phyloP scores from a whole-genome alignment of 1,140 invertebrate genomes.

The Drosophila hydei region DNA sequence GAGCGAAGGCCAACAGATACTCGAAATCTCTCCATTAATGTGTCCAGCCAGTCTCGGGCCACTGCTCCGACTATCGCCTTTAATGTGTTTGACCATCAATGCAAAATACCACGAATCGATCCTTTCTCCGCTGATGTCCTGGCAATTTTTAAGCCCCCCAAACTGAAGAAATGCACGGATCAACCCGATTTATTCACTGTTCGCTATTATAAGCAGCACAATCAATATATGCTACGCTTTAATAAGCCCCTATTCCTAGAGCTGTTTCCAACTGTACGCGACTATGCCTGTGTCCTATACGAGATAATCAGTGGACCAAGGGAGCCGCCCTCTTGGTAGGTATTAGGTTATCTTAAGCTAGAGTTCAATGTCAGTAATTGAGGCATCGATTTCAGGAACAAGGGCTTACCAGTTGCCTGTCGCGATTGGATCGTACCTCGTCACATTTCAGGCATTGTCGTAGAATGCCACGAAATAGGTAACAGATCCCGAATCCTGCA shows the following conservation, averaged over 20 bases:
- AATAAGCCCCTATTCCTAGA: conserved; percentile 55
- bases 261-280: conserved; percentile 14
- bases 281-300: conserved; percentile 21
- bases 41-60: no score
- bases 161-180: conserved; percentile 85
- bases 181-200: conserved; percentile 83
- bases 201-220: conserved; percentile 48
- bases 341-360: not conserved
- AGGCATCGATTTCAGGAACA: not conserved
- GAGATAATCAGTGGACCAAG: conserved; percentile 1
- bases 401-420: not conserved
- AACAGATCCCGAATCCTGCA: conserved; percentile 33
- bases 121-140: conserved; percentile 87
- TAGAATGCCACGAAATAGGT: conserved; percentile 17
- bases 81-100: conserved; percentile 24
- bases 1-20: not conserved
- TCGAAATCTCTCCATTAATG: not conserved
- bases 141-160: conserved; percentile 85
- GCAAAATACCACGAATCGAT: conserved; percentile 85
- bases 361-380: not conserved
- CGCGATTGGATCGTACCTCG: conserved; percentile 34
- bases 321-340: conserved; percentile 22
- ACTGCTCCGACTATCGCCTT: not conserved
- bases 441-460: conserved; percentile 25
- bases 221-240: conserved; percentile 59